Evolutionary conservation across 2,888 invertebrate genomes (phyloP).

Genomic region (Kryphioiulus occultus): DNA sequence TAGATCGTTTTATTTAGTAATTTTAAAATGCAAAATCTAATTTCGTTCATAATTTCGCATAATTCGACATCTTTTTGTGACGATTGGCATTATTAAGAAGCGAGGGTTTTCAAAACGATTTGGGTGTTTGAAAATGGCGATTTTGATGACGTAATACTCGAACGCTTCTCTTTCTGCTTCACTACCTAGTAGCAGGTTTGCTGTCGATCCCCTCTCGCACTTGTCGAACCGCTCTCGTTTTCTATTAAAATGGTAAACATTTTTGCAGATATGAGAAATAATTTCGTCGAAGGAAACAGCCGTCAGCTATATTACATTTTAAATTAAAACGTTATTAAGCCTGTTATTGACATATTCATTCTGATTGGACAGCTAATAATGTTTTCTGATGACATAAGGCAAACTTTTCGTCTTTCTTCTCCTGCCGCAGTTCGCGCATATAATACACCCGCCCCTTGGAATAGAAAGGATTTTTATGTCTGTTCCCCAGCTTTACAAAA

Average conservation of each 20-base stretch:
- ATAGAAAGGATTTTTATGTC: background rate
- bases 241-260: conserved; percentile 16
- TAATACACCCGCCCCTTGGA: background rate
- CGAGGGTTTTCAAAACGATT: too few species aligned
- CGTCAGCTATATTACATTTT: conserved; percentile 50
- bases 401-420: background rate
- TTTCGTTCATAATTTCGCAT: too few species aligned
- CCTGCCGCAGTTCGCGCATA: background rate
- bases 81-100: too few species aligned
- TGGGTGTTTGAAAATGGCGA: too few species aligned
- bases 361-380: conserved; percentile 46
- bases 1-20: too few species aligned
- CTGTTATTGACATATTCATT: conserved; percentile 50
- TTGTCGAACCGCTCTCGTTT: background rate
- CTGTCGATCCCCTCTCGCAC: too few species aligned
- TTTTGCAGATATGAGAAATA: conserved; percentile 23
- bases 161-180: too few species aligned
- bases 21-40: too few species aligned
- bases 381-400: conserved; percentile 45
- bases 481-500: background rate
- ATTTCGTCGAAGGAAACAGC: conserved; percentile 29
- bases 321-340: conserved; percentile 51
- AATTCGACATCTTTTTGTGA: too few species aligned
- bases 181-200: too few species aligned
- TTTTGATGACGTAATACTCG: too few species aligned